Base-by-base conservation (phyloP, 2,888 invertebrate genomes). In the Rhogogaster chlorosoma region DNA sequence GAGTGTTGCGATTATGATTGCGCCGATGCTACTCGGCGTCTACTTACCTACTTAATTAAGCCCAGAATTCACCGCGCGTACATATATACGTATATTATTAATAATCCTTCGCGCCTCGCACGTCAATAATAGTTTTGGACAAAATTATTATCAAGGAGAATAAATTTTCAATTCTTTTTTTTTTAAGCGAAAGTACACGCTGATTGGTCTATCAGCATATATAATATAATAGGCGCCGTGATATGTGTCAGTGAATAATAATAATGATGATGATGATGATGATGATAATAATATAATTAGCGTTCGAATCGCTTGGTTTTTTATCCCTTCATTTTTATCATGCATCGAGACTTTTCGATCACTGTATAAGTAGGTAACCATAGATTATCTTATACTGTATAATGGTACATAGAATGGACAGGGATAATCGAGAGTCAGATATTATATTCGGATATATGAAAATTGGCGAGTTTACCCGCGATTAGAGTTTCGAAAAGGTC, bases 41-140 rank as follows among this genome's bases (percentile, higher is more conserved):
- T 73, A 73, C 22, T 26, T 61, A 61, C 61, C 26, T 61, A 61
- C 61, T 26, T 12, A 61, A 61, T 26, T 67, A 29, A 32, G 32
- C 67, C 45, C 75, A 75, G 75, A 75, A 75, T 75, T 45, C 75
- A 45, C 42, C 42, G 26, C 75, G 26, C 75, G 32, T 32, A 7
- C 29, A 29, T 26, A 22, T 5, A 71, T 67, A 67, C 26, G 10
- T 67, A 26, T 67, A 67, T 29, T 67, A 29, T 67, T 67, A 38
- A n/a, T 26, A 29, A 26, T 45, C 75, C 49, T 78, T 53, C 78
- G 53, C 78, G 78, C 32, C 78, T 78, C 78, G 57, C 57, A 53
- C 78, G 49, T 78, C 57, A n/a, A 57, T 53, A 12, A 53, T 53
- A 12, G n/a, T 49, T 49, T 42, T 49, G n/a, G 6, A 53, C 5